Conservation (phyloP, 2,797 vertebrate genomes). For the Ceryle rudis region DNA sequence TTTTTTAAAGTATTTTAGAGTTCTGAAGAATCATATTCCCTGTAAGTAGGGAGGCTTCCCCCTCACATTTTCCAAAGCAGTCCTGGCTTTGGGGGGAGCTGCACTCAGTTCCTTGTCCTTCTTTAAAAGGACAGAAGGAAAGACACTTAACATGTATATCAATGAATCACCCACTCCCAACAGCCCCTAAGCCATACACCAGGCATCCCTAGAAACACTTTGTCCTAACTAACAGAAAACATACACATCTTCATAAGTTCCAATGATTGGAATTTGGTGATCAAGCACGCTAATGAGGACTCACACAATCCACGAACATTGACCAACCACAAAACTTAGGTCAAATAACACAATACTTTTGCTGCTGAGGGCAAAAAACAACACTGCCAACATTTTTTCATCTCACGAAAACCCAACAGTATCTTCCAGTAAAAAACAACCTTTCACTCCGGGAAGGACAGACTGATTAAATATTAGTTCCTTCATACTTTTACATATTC, state of each 20-base stretch:
- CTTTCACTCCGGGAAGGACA: background rate
- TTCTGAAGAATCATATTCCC: background rate
- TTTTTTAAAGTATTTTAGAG: background rate
- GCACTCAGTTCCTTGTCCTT: background rate
- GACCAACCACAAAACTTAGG: background rate
- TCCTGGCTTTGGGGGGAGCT: too few species aligned
- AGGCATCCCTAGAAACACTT: background rate
- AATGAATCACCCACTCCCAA: background rate
- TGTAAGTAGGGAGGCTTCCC: background rate
- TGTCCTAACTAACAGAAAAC: background rate
- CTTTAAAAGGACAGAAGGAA: slow-evolving; percentile 29
- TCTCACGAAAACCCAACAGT: background rate
- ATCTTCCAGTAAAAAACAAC: background rate
- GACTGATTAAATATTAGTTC: background rate
- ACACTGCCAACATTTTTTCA: background rate
- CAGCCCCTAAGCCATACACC: background rate
- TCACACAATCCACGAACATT: background rate
- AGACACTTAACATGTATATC: slow-evolving; percentile 10
- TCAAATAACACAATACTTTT: accelerated
- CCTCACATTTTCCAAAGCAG: background rate
- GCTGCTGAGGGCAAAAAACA: background rate
- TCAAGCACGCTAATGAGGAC: background rate
- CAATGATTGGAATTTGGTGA: accelerated
- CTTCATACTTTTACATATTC: background rate
- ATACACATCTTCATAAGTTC: background rate